These are phyloP conservation scores for Podilymbus podiceps DNA, from an alignment of 2,113 vertebrate species.

Conservation along the genomic window DNA sequence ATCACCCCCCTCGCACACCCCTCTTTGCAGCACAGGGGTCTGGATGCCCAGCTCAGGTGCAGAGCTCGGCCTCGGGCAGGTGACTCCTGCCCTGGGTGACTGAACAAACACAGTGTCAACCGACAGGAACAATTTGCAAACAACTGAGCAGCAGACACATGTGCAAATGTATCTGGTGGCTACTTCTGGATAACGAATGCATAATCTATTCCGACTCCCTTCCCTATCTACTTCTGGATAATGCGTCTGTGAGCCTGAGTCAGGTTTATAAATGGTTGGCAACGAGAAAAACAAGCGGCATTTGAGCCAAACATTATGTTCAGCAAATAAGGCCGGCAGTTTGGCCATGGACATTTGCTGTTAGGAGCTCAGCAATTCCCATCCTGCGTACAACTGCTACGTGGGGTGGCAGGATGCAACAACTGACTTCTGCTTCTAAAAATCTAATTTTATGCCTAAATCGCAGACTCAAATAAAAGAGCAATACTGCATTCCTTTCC, in stretches of 20 bases:
- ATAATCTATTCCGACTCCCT: neutral
- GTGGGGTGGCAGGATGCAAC: neutral
- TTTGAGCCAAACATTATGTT: constrained; percentile 21
- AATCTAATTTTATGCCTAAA: neutral
- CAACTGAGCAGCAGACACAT: neutral
- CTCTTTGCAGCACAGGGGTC: neutral
- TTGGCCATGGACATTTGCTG: neutral
- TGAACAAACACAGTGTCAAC: neutral
- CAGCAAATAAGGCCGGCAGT: constrained; percentile 20
- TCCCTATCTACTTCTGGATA: neutral
- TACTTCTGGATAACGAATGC: neutral
- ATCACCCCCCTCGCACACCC: neutral
- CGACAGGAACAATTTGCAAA: neutral
- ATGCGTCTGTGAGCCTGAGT: neutral
- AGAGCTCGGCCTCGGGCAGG: neutral
- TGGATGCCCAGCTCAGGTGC: neutral
- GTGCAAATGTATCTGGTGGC: neutral
- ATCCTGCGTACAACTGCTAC: neutral
- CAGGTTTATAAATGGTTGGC: constrained; percentile 21
- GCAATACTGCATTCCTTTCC: neutral
- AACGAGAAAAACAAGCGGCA: neutral
- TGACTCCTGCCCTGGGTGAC: neutral
- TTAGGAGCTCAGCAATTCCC: neutral
- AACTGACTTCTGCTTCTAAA: neutral
- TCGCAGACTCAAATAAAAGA: neutral